A percentile compares a stretch with the other conserved stretches of the same genome.
These are phyloP conservation scores for Acropternis orthonyx DNA, from an alignment of 2,797 vertebrate genomes.

Conservation along the genomic window DNA sequence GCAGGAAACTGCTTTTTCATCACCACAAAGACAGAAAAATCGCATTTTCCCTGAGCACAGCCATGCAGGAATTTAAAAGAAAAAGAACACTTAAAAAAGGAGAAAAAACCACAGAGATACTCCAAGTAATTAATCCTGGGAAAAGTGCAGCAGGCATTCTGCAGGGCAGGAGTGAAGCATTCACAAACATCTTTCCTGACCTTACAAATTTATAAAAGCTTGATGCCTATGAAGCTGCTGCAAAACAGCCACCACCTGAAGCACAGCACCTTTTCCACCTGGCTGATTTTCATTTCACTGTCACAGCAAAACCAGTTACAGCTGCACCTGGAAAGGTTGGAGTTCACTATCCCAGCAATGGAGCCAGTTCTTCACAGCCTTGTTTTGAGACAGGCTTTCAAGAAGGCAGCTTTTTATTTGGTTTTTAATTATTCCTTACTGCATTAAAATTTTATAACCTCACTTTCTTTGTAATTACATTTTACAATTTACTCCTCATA, in stretches of 20 bases:
- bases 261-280: not conserved
- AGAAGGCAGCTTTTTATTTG: not conserved
- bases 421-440: not conserved
- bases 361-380: not conserved
- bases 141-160: not conserved
- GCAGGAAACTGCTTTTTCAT: not conserved
- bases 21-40: not conserved
- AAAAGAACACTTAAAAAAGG: too few relatives aligned
- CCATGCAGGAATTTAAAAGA: not conserved
- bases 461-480: not conserved
- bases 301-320: not conserved
- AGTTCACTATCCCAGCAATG: not conserved
- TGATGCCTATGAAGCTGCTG: not conserved
- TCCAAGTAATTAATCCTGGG: not conserved
- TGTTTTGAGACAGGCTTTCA: not conserved
- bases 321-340: not conserved
- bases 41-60: not conserved
- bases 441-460: not conserved
- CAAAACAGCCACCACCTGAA: not conserved
- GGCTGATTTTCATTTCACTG: not conserved
- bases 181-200: not conserved
- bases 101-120: not conserved
- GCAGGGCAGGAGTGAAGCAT: not conserved
- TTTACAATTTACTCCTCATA: not conserved
- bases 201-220: not conserved